Base-by-base conservation (phyloP, 2,113 vertebrate genomes). In the Pardalotus punctatus region DNA sequence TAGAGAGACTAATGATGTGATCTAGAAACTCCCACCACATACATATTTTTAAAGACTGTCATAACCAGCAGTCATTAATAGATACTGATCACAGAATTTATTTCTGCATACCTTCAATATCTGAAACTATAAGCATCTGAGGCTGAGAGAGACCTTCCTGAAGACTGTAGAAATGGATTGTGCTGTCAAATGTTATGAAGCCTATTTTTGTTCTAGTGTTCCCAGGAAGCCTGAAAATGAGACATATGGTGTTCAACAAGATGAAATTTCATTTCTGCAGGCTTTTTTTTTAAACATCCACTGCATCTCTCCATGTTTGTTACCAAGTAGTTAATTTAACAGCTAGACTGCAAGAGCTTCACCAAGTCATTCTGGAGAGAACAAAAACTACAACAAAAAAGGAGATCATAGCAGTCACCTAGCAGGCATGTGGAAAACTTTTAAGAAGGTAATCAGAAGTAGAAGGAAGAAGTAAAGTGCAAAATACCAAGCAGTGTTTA, bases 81-180 rank as follows among this genome's bases (percentile, higher is more conserved):
- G 92, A 83, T 62, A 77, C 56, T 70, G 45, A 96, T 16, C 64
- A 45, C 65, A 65, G 29, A 57, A 73, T 33, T 65, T 43, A 69
- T 92, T 88, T 87, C 71, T 86, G 74, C 96, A 97, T 98, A 99
- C 99, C 99, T 98, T 99, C 99, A 64, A 99, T 99, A 98, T 99
- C 99, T 47, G 99, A 99, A 90, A 99, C 98, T 23, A 99, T 99
- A 74, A 99, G 98, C 99, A 99, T 99, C 98, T 99, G 99, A 43
- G 99, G 99, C 96, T 99, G 99, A 56, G 99, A 99, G 53, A 99
- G 98, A 73, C 99, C 99, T 97, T 99, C 99, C 97, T 99, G 99
- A 74, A 99, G 99, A 96, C 99, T 99, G 97, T 99, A 99, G 98
- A 99, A 99, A 96, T 99, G 99, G 97, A 99, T 98, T 96, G 99